Base-by-base conservation (phyloP, 92 coral and sea anemone genomes). In the Phenganax subtilis region DNA sequence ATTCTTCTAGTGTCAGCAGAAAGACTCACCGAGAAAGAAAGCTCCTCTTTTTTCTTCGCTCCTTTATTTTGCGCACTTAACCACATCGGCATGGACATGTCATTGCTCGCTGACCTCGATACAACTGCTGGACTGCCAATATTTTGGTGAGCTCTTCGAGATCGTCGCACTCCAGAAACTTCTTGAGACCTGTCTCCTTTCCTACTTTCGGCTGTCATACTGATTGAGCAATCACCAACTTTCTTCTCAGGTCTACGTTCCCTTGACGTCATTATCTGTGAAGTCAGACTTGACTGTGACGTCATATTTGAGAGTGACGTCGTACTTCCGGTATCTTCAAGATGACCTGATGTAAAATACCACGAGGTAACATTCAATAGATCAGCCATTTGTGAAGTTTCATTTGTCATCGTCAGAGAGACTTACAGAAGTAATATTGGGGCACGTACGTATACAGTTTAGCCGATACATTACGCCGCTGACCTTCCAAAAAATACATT, bases 61-160 rank as follows among this genome's bases (percentile, higher is more conserved):
- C 47, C 72, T 65, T 64, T 79, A 54, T 28, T 62, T 10, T 65
- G 51, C 83, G 53, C 68, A 31, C 62, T 68, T 28, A 79, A 52
- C 83, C 83, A 79, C 83, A 79, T 79, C 12, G 82, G 82, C 0
- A 77, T 54, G 2, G 74, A 59, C 10, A 11, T 51, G 31, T 52
- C 74, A 51, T 63, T 62, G 52, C 56, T 51, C 17, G 57, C 55
- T 28, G 73, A 68, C 17, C 52, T 68, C 54, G 73, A 37, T 6
- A 29, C 54, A 3, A 37, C 73, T 29, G 14, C 73, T 30, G 73
- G 59, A 63, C 20, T 10, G 62, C 10, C 9, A n/a, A 55, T 20
- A 8, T n/a, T 47, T 15, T 51, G 64, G 14, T 44, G 82, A 29
- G 0, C 30, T 65, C 53, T 79, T 79, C 74, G 51, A 11, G 54